Conservation (phyloP, 2,113 vertebrate species). For the Oreochromis aureus region DNA sequence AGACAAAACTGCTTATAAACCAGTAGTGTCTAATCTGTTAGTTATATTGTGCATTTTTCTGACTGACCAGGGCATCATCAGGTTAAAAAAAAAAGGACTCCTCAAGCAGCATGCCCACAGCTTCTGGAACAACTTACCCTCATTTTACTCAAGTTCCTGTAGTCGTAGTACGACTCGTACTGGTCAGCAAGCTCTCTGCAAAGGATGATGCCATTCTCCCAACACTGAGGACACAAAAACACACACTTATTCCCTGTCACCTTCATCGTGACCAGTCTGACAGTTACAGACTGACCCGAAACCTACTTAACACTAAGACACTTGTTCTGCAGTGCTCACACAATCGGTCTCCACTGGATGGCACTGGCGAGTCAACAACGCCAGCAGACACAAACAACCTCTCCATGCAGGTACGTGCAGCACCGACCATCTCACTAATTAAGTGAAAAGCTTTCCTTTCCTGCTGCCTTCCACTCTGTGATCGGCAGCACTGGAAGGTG, state of each 20-base stretch:
- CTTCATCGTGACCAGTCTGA: not conserved
- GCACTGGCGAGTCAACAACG: conserved; percentile 39
- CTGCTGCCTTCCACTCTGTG: conserved; percentile 29
- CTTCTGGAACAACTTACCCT: conserved; percentile 74
- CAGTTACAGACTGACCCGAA: not conserved
- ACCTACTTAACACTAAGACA: accelerated
- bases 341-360: conserved; percentile 43
- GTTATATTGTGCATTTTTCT: not conserved
- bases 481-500: conserved; percentile 45
- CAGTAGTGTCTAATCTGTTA: not conserved
- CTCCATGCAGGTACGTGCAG: conserved; percentile 7
- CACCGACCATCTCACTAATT: conserved; percentile 53
- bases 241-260: not conserved
- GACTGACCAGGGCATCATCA: not conserved
- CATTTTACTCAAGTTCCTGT: conserved; percentile 99
- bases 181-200: conserved; percentile 97
- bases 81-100: not conserved
- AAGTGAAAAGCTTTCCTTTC: conserved; percentile 56
- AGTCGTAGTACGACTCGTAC: conserved; percentile 96
- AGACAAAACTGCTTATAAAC: not conserved
- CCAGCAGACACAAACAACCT: not conserved
- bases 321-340: not conserved
- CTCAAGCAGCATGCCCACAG: not conserved
- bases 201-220: conserved; percentile 97
- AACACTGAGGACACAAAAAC: conserved; percentile 77